These are phyloP conservation scores for Hyalella azteca DNA, from an alignment of 2,888 invertebrate species.

Conservation along the genomic window DNA sequence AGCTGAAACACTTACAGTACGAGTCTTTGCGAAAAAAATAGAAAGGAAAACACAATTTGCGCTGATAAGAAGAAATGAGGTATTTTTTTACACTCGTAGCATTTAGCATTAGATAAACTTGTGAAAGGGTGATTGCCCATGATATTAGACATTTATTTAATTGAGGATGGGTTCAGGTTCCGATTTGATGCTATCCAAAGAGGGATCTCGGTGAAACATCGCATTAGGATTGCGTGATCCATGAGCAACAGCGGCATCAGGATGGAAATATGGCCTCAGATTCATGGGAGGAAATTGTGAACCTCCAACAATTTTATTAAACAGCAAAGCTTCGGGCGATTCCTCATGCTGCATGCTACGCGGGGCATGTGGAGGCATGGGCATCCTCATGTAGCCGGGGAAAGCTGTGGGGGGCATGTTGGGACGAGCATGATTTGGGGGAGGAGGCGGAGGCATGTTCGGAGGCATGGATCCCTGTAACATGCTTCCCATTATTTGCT, in stretches of 20 bases:
- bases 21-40: too few relatives aligned
- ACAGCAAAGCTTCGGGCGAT: slow-evolving; percentile 54
- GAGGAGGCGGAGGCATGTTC: slow-evolving; percentile 37
- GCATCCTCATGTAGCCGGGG: slow-evolving; percentile 49
- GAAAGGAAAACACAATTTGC: too few relatives aligned
- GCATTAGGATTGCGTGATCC: slow-evolving; percentile 44
- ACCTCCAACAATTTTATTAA: slow-evolving; percentile 50
- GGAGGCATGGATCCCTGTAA: slow-evolving; percentile 43
- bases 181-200: slow-evolving; percentile 54
- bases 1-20: too few relatives aligned
- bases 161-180: slow-evolving; percentile 58
- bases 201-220: slow-evolving; percentile 49
- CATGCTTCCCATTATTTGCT: slow-evolving; percentile 49
- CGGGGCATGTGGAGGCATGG: slow-evolving; percentile 42
- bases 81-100: too few relatives aligned
- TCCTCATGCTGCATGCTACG: slow-evolving; percentile 46
- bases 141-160: too few relatives aligned
- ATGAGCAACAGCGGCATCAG: neutral
- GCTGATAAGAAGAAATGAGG: too few relatives aligned
- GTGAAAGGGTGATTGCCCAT: too few relatives aligned
- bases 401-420: slow-evolving; percentile 52
- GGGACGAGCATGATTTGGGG: slow-evolving; percentile 51
- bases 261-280: neutral
- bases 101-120: too few relatives aligned
- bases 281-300: slow-evolving; percentile 23